Evolutionary conservation across 2,797 vertebrate genomes (phyloP), one percentile per base, ranked within the genome.

Genomic region (Hydrolagus colliei): DNA sequence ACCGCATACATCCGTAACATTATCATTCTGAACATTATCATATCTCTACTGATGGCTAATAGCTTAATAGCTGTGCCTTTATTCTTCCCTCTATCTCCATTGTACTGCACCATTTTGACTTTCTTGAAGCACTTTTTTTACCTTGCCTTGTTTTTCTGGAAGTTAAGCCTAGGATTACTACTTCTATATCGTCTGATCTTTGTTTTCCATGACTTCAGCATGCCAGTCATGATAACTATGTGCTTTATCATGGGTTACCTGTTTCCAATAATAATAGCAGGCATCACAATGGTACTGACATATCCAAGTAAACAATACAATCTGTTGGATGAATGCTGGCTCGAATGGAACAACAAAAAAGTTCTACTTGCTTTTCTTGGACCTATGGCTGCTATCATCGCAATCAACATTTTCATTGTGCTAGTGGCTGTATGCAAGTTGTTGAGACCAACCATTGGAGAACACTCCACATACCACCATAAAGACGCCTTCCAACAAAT

Each of bases 131-230:
- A 93, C 79, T 92, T 92, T 86, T 93, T 92, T 87, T 94, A 93
- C 84, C 92, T 95, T 74, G 88, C 90, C 61, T 77, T 94, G 85
- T 94, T 94, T 89, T 95, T 93, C 87, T 95, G 94, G 94, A 94
- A 94, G 94, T 86, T 94, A 13, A 87, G 92, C 16, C 87, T 92
- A 20, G 92, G 92, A 0, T 89, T 94, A 32, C 90, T 94, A 73
- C 92, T 95, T 76, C 88, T 92, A 14, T 94, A 93, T 73, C 92
- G 92, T 9, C 89, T 95, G 35, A 27, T 95, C 32, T 86, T 92
- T 0, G 74, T 93, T 87, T 94, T 95, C 85, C 90, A 88, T 11
- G 90, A 93, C 87, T 89, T 94, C 87, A 87, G 89, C 52, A 93
- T 89, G 62, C 87, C 87, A 16, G n/a, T 16, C 0, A 90, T 94